phyloP scores from a whole-genome alignment of 1,140 invertebrate species.

The Drosophila gunungcola region DNA sequence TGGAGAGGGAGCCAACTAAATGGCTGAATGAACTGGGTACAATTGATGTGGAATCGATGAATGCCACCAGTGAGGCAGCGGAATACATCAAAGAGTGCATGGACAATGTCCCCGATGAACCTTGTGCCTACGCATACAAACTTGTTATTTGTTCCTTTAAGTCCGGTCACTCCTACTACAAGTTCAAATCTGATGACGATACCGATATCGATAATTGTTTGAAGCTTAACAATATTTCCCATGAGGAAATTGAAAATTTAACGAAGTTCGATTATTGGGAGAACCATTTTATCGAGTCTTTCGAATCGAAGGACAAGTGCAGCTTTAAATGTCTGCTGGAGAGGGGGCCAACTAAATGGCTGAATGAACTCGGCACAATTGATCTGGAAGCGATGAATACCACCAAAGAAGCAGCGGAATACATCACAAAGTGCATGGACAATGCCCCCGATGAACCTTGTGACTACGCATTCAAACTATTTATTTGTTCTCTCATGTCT shows the following conservation, averaged over 20 bases:
- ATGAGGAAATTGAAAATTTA: too few relatives aligned
- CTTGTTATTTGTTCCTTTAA: conserved; percentile 18
- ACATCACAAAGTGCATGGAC: conserved; percentile 30
- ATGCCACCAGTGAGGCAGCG: conserved; percentile 8
- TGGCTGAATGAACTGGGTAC: conserved; percentile 20
- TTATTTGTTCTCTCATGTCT: conserved; percentile 11
- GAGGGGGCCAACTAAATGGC: conserved; percentile 5
- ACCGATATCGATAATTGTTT: too few relatives aligned
- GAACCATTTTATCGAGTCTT: conserved; percentile 10
- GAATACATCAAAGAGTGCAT: conserved; percentile 24
- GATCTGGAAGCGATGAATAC: conserved; percentile 29
- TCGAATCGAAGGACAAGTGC: conserved; percentile 34
- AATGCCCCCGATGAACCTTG: conserved; percentile 22
- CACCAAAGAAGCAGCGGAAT: background rate
- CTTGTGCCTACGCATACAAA: conserved; percentile 32
- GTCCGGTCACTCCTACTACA: background rate
- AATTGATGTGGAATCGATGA: conserved; percentile 28
- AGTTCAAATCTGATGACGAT: too few relatives aligned
- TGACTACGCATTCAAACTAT: conserved; percentile 22
- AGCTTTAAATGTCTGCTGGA: conserved; percentile 26
- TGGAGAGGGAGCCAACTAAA: conserved; percentile 5
- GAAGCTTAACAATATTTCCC: conserved; percentile 8
- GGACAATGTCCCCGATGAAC: conserved; percentile 9
- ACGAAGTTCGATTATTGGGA: conserved; percentile 6
- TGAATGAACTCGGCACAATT: conserved; percentile 14